Evolutionary conservation across 2,797 vertebrate genomes (phyloP), one percentile per base, ranked within the genome.

Genomic region (Varecia variegata): DNA sequence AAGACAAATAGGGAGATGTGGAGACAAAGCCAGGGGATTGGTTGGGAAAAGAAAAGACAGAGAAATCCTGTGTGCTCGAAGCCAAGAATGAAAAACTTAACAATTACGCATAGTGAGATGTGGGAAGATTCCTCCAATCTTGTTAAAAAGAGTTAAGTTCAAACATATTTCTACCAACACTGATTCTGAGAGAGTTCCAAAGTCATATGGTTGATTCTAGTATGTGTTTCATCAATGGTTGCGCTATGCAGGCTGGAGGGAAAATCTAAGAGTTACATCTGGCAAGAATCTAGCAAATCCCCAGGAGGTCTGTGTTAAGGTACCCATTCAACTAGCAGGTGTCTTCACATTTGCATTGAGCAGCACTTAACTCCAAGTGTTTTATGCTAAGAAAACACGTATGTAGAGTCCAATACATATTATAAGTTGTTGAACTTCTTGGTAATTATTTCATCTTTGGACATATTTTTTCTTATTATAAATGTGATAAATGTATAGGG

Each of bases 1-100:
- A 90, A 98, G 98, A 98, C 97, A 98, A 98, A 98, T 0, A 97
- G 96, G 97, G 94, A 97, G 96, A 96, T 88, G 88, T 95, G 93
- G 67, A 71, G 70, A 70, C 62, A 79, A 54, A 82, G 56, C 56
- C 30, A 80, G 74, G 76, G 94, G 96, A 82, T 71, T 65, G 83
- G 54, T 77, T 88, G 90, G 88, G 74, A 81, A 94, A 94, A 87
- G 80, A 96, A 56, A 96, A 97, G 97, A 85, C 10, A 12, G 97
- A 95, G 92, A 86, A 94, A 90, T 90, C 91, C 74, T 90, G 67
- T 71, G 93, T 96, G 89, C 73, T 96, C 82, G 94, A 0, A 0
- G 95, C 88, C 84, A 96, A 91, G 92, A 95, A 97, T 67, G 67
- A 96, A 96, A 97, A 94, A 62, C 56, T 82, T 97, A 71, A 71